Base-by-base conservation (phyloP, 2,113 vertebrate genomes). In the Sinocyclocheilus grahami region DNA sequence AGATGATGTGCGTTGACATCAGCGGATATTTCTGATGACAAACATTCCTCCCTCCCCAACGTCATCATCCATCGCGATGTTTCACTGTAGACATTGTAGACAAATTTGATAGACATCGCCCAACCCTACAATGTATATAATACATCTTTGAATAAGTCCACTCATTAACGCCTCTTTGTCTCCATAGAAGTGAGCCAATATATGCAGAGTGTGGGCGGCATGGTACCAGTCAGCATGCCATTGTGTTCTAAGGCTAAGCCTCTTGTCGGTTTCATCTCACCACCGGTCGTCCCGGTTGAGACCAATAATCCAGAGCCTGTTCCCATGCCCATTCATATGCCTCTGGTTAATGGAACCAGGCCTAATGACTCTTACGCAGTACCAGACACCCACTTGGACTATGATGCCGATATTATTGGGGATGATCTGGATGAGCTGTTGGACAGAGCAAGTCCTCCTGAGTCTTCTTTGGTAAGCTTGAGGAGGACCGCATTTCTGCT, bases 361-460 rank as follows among this genome's bases (percentile, higher is more conserved):
- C 91, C 94, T 37, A 92, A 84, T 82, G 91, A 95, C 62, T 83
- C 96, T 78, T 96, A 94, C 67, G 3, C 92, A 0, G 63, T 96
- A 86, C 90, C 95, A 0, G 95, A 97, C 22, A 77, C 93, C 0
- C 95, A 92, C 79, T 90, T 96, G 76, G 96, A 97, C 87, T 97
- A 96, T 89, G 96, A 96, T 72, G 89, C 91, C 0, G 97, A 99
- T 87, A 97, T 97, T 89, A 97, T 99, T 27, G 98, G 97, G 27
- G 97, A 98, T 30, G 98, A 99, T 87, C 91, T 99, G n/a, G 98
- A 99, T 71, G 97, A 97, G 76, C 94, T 99, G 1, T 95, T 99
- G 80, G 97, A 99, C 93, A 91, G 92, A 83, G 93, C 92, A 1
- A 90, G 91, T 65, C 85, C 91, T 58, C 83, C 91, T 0, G 92